Conservation (phyloP, 2,797 vertebrate genomes). For the Acridotheres tristis region DNA sequence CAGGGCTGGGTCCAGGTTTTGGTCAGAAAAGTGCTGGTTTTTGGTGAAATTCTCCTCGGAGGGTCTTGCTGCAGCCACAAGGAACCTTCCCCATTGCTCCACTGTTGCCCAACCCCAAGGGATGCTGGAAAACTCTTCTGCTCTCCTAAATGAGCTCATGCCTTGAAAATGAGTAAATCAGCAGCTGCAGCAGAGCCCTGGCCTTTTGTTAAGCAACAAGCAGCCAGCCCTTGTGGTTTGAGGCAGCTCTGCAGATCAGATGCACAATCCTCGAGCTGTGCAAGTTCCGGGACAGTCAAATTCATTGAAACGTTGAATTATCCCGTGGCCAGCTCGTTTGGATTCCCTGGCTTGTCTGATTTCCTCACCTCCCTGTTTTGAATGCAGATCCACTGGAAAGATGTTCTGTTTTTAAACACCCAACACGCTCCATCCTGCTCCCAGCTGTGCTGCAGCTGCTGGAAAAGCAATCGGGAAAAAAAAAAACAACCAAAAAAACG, state of each 20-base stretch:
- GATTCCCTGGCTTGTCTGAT: not conserved
- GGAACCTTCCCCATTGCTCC: not conserved
- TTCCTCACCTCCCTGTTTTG: not conserved
- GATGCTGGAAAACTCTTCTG: not conserved
- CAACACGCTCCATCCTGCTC: not conserved
- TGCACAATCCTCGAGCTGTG: not conserved
- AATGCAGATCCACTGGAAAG: not conserved
- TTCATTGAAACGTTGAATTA: not conserved
- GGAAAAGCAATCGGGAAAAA: not conserved
- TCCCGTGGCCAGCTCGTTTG: not conserved
- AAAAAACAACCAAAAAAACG: too few relatives aligned
- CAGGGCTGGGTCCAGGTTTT: rapidly evolving
- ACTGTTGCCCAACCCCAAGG: not conserved
- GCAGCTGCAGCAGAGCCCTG: not conserved
- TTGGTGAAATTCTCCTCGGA: rapidly evolving
- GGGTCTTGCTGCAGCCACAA: rapidly evolving
- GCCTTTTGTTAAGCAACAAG: constrained; percentile 9
- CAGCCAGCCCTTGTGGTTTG: not conserved
- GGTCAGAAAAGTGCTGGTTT: rapidly evolving
- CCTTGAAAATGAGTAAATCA: constrained; percentile 12
- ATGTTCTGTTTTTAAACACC: not conserved
- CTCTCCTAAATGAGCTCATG: constrained; percentile 10
- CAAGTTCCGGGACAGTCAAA: not conserved
- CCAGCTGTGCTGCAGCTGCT: constrained; percentile 27
- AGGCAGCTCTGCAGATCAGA: not conserved